Percentiles rank a stretch among this genome's conserved stretches.
These are phyloP conservation scores for Myoxocephalus aenaeus DNA, from an alignment of 2,797 vertebrate species.

Conservation along the genomic window DNA sequence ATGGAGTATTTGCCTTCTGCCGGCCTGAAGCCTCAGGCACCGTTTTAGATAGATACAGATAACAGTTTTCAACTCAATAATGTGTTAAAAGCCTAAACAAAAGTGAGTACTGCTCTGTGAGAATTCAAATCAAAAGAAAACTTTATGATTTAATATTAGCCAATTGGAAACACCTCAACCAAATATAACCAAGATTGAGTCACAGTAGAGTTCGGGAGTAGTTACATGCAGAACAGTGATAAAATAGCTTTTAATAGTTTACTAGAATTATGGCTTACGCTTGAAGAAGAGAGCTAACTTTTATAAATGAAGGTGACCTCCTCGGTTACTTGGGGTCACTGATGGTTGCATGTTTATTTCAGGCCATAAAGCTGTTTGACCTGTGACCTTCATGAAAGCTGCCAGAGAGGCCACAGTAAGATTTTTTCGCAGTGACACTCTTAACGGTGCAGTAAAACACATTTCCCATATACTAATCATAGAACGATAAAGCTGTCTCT, in stretches of 20 bases:
- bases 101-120: background rate
- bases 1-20: slow-evolving; percentile 26
- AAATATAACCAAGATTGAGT: background rate
- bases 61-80: slow-evolving; percentile 25
- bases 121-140: slow-evolving; percentile 27
- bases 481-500: slow-evolving; percentile 30
- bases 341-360: slow-evolving; percentile 32
- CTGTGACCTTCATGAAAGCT: slow-evolving; percentile 48
- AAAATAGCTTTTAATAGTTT: background rate
- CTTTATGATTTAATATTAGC: slow-evolving; percentile 16
- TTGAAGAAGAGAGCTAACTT: background rate
- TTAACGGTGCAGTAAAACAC: slow-evolving; percentile 10
- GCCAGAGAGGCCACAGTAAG: slow-evolving; percentile 18
- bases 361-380: slow-evolving; percentile 49
- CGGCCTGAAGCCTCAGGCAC: slow-evolving; percentile 24
- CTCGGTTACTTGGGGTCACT: background rate
- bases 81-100: slow-evolving; percentile 1
- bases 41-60: slow-evolving; percentile 22
- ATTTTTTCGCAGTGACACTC: background rate
- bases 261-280: background rate
- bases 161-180: background rate
- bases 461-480: slow-evolving; percentile 21
- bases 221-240: background rate
- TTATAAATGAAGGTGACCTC: background rate
- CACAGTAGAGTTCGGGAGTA: background rate